Evolutionary conservation across 2,888 invertebrate species (phyloP), one percentile per base, ranked within the genome.

Genomic region (Diaphora mendica): DNA sequence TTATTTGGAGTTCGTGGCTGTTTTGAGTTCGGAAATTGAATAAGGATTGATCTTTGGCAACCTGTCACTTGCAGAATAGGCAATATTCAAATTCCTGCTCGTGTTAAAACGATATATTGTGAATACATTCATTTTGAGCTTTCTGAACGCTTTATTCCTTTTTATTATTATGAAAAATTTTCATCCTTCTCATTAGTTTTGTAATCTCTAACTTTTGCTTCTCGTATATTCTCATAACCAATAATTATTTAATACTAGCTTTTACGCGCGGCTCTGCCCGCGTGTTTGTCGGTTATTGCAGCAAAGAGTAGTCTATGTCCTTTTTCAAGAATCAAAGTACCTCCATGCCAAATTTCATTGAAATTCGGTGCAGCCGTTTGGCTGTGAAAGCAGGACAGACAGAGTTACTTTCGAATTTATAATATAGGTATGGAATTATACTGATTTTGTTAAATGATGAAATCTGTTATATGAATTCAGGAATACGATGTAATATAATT

Each of bases 11-110:
- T 68, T 74, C 59, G 71, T 72, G 67, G 66, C 23, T 74, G 68
- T 77, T 72, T 62, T 78, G 64, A 64, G 48, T 74, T 71, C 39
- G 70, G 48, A 44, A 73, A 70, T 74, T 74, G 62, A 70, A 70
- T 74, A 39, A 70, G 67, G 42, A 55, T 69, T 65, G 55, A 33
- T 66, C 64, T 48, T 42, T 64, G 68, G 11, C 20, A 69, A 55
- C 42, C 65, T 69, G 44, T 73, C 66, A 65, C 64, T 39, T 68
- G 48, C 64, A 39, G 51, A 30, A 68, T 64, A 64, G 51, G 64
- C 26, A 17, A 26, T 68, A 64, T 68, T 23, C 51, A 44, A 72
- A 68, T 51, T 39, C 3, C 11, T 69, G 26, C 23, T 30, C 20
- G 8, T 70, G 30, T 26, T 35, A 62, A 39, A 62, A 62, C 59